Conservation (phyloP, 2,797 vertebrate genomes). For the Otus scops region DNA sequence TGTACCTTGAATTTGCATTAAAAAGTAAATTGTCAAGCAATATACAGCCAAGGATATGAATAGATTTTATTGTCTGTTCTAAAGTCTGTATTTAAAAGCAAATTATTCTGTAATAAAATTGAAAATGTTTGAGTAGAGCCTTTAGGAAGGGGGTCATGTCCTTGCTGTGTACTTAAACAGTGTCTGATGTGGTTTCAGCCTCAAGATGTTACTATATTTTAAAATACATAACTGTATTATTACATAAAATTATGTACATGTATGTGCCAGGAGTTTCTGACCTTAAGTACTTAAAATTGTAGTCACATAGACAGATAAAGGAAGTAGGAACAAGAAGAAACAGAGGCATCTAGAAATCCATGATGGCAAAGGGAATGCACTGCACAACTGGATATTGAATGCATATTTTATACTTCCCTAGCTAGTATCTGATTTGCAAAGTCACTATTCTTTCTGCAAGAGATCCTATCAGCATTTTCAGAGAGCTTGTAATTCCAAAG, state of each 20-base stretch:
- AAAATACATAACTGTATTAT: not conserved
- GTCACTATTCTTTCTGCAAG: not conserved
- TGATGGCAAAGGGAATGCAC: not conserved
- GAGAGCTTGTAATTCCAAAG: not conserved
- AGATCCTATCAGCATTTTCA: not conserved
- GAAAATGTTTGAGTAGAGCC: not conserved
- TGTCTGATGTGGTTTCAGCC: not conserved
- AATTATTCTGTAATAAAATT: not conserved
- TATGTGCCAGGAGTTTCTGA: not conserved
- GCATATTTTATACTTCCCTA: not conserved
- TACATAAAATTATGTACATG: not conserved
- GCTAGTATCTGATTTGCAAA: not conserved
- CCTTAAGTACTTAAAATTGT: not conserved
- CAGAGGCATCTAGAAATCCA: not conserved
- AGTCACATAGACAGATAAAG: not conserved
- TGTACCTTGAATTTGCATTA: not conserved
- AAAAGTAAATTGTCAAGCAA: not conserved
- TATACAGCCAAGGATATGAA: not conserved
- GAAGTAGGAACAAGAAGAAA: not conserved
- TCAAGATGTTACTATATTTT: not conserved
- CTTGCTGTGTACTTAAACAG: not conserved
- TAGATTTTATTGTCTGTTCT: not conserved
- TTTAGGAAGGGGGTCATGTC: not conserved
- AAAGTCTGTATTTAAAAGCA: not conserved
- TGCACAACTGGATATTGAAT: not conserved